Conservation (phyloP, 2,113 vertebrate genomes). For the Bubalus kerabau region DNA sequence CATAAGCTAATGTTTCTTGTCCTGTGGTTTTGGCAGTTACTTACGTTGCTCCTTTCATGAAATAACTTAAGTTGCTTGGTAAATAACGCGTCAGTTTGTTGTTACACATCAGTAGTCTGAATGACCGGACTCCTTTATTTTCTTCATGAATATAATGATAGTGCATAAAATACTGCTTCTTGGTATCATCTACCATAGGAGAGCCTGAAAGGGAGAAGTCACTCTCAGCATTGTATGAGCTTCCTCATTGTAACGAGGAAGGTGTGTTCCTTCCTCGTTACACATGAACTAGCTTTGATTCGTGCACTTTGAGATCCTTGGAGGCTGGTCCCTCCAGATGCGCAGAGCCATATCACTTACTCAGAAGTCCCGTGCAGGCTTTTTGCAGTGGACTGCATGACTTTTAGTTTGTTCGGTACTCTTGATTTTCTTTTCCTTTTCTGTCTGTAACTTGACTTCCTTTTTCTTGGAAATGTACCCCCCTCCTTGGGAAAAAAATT, state of each 20-base stretch:
- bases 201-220: background rate
- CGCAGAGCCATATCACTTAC: background rate
- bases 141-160: background rate
- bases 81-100: background rate
- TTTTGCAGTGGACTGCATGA: background rate
- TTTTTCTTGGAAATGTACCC: conserved; percentile 26
- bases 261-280: background rate
- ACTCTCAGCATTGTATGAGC: background rate
- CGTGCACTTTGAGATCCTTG: background rate
- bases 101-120: background rate
- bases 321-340: background rate
- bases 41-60: background rate
- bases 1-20: background rate
- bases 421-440: conserved; percentile 19
- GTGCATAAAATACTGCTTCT: background rate
- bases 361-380: background rate
- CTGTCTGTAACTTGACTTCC: conserved; percentile 27
- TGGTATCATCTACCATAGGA: background rate
- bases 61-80: background rate
- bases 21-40: background rate
- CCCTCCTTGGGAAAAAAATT: background rate
- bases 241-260: too few species aligned
- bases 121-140: background rate
- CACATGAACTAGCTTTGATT: background rate
- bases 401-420: background rate